Conservation (phyloP, 2,113 vertebrate species). For the Hippocampus abdominalis region DNA sequence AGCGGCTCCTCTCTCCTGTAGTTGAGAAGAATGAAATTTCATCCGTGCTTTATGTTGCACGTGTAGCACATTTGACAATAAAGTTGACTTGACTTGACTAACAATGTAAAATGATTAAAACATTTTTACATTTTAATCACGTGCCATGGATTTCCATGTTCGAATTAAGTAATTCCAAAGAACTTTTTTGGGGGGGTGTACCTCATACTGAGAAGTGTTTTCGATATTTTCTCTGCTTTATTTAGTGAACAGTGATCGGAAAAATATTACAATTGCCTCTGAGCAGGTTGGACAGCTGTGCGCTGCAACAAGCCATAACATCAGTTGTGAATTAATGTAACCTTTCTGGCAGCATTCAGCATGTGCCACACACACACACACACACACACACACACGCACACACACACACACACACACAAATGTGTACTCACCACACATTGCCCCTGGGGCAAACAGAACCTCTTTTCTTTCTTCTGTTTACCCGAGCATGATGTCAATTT, state of each 20-base stretch:
- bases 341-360: neutral
- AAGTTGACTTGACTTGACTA: too few relatives aligned
- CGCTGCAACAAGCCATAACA: neutral
- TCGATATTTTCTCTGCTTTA: neutral
- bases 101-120: neutral
- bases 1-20: too few relatives aligned
- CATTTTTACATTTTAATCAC: too few relatives aligned
- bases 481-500: conserved; percentile 55
- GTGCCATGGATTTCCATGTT: too few relatives aligned
- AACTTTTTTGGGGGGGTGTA: neutral
- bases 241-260: neutral
- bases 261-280: too few relatives aligned
- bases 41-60: too few relatives aligned
- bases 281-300: neutral
- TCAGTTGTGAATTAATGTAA: neutral
- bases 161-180: too few relatives aligned
- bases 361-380: conserved; percentile 1
- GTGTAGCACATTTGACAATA: too few relatives aligned
- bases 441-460: conserved; percentile 59
- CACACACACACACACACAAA: conserved; percentile 2
- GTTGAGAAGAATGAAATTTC: too few relatives aligned
- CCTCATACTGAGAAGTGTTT: neutral
- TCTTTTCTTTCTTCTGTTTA: conserved; percentile 53
- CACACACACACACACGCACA: conserved; percentile 9
- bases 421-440: conserved; percentile 75